Percentiles rank a stretch among this genome's conserved stretches.
Conservation (phyloP, 2,888 invertebrate genomes). For the Heliothis peltigera region DNA sequence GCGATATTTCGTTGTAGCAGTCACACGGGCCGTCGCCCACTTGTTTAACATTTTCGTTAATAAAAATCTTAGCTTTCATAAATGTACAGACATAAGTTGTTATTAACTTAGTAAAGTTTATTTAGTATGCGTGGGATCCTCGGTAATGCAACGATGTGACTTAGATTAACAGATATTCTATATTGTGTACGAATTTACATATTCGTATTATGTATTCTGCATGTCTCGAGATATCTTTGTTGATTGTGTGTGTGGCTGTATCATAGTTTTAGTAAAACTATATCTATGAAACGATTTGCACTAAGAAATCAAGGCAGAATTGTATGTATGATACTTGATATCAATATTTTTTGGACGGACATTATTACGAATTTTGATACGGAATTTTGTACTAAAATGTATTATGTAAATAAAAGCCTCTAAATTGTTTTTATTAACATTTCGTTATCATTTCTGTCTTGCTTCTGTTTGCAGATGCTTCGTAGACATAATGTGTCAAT, state of each 20-base stretch:
- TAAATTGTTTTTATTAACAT: not conserved
- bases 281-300: conserved; percentile 34
- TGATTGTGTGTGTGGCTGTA: conserved; percentile 58
- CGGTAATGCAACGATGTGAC: conserved; percentile 73
- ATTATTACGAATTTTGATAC: conserved; percentile 20
- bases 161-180: conserved; percentile 59
- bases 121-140: conserved; percentile 69
- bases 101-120: conserved; percentile 38
- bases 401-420: conserved; percentile 23
- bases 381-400: conserved; percentile 34
- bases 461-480: conserved; percentile 19
- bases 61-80: conserved; percentile 15
- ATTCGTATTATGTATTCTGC: conserved; percentile 50
- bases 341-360: conserved; percentile 17
- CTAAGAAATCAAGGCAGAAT: conserved; percentile 53
- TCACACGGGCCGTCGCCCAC: conserved; percentile 30
- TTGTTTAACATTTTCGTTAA: conserved; percentile 33
- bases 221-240: conserved; percentile 43
- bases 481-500: conserved; percentile 18
- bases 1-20: conserved; percentile 62
- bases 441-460: conserved; percentile 40
- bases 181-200: conserved; percentile 51
- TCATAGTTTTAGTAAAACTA: conserved; percentile 52
- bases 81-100: conserved; percentile 28
- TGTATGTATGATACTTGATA: conserved; percentile 26